These are phyloP conservation scores for Drosophila paranaensis DNA, from an alignment of 2,888 invertebrate genomes.

Conservation along the genomic window DNA sequence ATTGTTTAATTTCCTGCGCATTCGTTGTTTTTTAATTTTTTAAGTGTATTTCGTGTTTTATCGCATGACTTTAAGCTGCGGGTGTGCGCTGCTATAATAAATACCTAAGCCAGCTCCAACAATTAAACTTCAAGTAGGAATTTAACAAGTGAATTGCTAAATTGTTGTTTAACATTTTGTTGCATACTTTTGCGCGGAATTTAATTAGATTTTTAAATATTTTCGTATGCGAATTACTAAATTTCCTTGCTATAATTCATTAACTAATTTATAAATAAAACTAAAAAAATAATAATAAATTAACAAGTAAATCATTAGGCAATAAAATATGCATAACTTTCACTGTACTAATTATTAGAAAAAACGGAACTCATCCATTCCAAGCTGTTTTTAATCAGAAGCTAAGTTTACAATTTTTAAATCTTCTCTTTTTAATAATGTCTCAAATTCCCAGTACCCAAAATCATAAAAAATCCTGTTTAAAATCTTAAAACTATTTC, in stretches of 20 bases:
- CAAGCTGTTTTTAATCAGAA: no score
- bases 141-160: background rate
- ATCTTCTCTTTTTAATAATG: no score
- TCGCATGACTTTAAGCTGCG: constrained; percentile 52
- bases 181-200: constrained; percentile 1
- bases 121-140: background rate
- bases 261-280: no score
- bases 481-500: no score
- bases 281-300: no score
- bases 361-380: no score
- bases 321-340: background rate
- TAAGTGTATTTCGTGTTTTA: constrained; percentile 9
- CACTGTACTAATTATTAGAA: background rate
- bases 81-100: constrained; percentile 3
- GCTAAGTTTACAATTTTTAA: no score
- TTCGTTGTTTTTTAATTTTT: constrained; percentile 14
- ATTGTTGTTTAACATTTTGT: background rate
- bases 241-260: background rate
- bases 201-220: background rate
- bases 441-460: no score
- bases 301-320: no score
- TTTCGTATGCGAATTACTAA: background rate
- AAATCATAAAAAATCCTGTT: no score
- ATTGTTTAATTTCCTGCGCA: constrained; percentile 32
- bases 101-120: background rate